Evolutionary conservation across 2,888 invertebrate genomes (phyloP).

Genomic region (Epinotia demarniana): DNA sequence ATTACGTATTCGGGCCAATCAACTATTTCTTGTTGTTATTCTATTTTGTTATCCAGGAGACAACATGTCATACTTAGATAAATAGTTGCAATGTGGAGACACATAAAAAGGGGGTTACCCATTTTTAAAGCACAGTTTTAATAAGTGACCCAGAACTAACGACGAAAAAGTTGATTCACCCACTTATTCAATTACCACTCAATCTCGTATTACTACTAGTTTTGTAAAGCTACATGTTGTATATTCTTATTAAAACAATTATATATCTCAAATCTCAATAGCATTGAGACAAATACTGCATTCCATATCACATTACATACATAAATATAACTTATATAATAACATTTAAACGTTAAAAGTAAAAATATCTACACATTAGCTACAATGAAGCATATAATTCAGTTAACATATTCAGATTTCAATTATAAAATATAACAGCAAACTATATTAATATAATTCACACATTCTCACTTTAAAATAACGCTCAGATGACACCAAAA

Average conservation of each 20-base stretch:
- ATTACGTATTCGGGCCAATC: background rate
- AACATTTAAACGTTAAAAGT: conserved; percentile 31
- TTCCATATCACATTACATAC: conserved; percentile 53
- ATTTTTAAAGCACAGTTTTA: too few relatives aligned
- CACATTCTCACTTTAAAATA: conserved; percentile 26
- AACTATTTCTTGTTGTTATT: too few relatives aligned
- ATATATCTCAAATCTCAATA: conserved; percentile 36
- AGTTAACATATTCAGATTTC: conserved; percentile 12
- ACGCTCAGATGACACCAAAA: conserved; percentile 30
- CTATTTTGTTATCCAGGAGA: too few relatives aligned
- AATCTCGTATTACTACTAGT: background rate
- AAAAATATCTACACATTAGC: conserved; percentile 32
- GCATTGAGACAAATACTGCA: conserved; percentile 50
- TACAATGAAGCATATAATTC: conserved; percentile 34
- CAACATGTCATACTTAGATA: too few relatives aligned
- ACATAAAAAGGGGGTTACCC: too few relatives aligned
- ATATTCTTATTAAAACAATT: conserved; percentile 24
- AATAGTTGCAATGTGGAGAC: too few relatives aligned
- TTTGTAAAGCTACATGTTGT: background rate
- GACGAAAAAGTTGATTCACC: too few relatives aligned
- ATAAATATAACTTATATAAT: conserved; percentile 32
- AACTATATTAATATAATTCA: conserved; percentile 24
- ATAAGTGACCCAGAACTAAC: too few relatives aligned
- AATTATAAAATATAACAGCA: conserved; percentile 13
- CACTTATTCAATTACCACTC: background rate